Evolutionary conservation across 2,113 vertebrate species (phyloP), one percentile per base, ranked within the genome.

Genomic region (Aleadryas rufinucha): DNA sequence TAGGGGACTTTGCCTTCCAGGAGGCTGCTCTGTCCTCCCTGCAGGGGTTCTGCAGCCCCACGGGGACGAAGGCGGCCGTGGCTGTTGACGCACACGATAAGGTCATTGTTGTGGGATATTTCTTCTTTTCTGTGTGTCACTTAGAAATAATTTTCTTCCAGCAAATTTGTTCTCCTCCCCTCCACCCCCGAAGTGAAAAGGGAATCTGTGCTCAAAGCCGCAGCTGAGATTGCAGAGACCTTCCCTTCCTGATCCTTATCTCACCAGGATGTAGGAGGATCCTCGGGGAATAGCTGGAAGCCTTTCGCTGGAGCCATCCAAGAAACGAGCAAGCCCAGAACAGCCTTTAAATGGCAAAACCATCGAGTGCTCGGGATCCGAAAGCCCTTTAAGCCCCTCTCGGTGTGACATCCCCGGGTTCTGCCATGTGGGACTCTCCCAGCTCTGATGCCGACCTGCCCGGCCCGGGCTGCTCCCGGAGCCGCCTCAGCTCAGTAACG

Each of bases 201-300:
- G 60, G 91, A 96, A 90, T 95, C 79, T 76, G 45, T 45, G 92
- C 92, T 90, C 66, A 33, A 49, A 96, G 91, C 37, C 2, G 1
- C 74, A 65, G 94, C 95, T 88, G 83, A 86, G 88, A 42, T 22
- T 74, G 85, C 82, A 81, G 95, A 88, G 92, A 92, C 71, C 80
- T 93, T 93, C 95, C 95, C 93, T 96, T 95, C 94, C 96, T 95
- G 96, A 96, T 94, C 85, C 88, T 96, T 97, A 95, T 96, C 96
- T 96, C 95, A 84, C 35, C 96, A 96, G 96, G 96, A 97, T 94
- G 95, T 94, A 96, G 95, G 95, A 97, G 93, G 95, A 93, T 76
- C 85, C 79, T 30, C 6, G 31, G 95, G 95, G 93, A 90, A 30
- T 11, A 7, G 83, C 88, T 93, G 92, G 82, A 96, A 96, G 90